phyloP scores from a whole-genome alignment of 2,888 invertebrate species.

The Pinctada fucata region DNA sequence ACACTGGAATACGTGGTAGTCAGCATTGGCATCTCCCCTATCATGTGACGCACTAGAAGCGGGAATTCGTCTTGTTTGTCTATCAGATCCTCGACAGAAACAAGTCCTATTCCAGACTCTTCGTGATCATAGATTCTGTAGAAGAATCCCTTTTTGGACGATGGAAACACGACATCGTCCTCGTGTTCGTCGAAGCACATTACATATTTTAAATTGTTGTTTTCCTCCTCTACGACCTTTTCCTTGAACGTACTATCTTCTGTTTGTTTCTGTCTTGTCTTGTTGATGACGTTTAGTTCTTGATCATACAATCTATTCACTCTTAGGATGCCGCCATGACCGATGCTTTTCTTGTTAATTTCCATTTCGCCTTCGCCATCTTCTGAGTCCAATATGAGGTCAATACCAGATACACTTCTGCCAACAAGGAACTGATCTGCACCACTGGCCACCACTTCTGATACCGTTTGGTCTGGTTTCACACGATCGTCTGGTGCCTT shows the following conservation, averaged over 20 bases:
- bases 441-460: constrained; percentile 5
- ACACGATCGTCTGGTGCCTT: constrained; percentile 8
- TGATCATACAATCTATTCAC: constrained; percentile 3
- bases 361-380: constrained; percentile 7
- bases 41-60: constrained; percentile 47
- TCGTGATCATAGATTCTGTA: constrained; percentile 48
- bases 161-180: constrained; percentile 50
- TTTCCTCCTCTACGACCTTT: neutral
- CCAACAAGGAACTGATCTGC: constrained; percentile 30
- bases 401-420: constrained; percentile 26
- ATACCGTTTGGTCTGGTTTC: constrained; percentile 15
- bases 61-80: constrained; percentile 42
- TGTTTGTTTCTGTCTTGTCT: neutral
- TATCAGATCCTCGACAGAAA: constrained; percentile 37
- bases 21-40: constrained; percentile 55
- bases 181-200: constrained; percentile 55
- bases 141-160: constrained; percentile 44
- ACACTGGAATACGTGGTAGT: constrained; percentile 51
- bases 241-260: neutral
- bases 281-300: neutral
- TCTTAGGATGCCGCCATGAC: constrained; percentile 28
- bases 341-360: constrained; percentile 9
- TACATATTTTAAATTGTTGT: constrained; percentile 23
- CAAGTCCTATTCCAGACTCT: constrained; percentile 27
- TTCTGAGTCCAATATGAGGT: constrained; percentile 11